Conservation (phyloP, 2,113 vertebrate genomes). For the Piprites chloris region DNA sequence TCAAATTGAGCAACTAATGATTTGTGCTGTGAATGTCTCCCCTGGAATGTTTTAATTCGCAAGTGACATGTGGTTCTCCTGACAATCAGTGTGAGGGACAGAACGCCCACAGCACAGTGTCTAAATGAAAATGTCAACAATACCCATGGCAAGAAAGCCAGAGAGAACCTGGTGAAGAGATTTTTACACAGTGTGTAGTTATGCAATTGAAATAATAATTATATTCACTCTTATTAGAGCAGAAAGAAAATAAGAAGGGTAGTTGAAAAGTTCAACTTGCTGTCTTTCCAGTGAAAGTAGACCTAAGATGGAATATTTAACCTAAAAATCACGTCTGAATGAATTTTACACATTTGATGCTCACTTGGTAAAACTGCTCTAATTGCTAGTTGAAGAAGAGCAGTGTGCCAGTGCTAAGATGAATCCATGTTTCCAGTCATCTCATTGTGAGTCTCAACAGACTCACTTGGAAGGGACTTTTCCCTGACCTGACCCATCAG, state of each 20-base stretch:
- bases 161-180: neutral
- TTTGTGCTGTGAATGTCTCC: neutral
- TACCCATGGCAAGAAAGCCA: neutral
- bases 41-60: neutral
- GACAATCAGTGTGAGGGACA: neutral
- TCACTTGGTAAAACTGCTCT: neutral
- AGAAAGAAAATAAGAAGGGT: neutral
- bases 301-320: neutral
- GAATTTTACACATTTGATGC: neutral
- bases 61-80: neutral
- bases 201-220: neutral
- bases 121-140: neutral
- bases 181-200: neutral
- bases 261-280: neutral
- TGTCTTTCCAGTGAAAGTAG: neutral
- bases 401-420: neutral
- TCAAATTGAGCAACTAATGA: neutral
- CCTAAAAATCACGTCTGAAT: neutral
- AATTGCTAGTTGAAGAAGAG: neutral
- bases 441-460: neutral
- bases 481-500: neutral
- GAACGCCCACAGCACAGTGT: neutral
- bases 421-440: neutral
- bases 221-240: neutral
- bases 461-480: neutral